Conservation (phyloP, 2,888 invertebrate species). For the Epistrophe grossulariae region DNA sequence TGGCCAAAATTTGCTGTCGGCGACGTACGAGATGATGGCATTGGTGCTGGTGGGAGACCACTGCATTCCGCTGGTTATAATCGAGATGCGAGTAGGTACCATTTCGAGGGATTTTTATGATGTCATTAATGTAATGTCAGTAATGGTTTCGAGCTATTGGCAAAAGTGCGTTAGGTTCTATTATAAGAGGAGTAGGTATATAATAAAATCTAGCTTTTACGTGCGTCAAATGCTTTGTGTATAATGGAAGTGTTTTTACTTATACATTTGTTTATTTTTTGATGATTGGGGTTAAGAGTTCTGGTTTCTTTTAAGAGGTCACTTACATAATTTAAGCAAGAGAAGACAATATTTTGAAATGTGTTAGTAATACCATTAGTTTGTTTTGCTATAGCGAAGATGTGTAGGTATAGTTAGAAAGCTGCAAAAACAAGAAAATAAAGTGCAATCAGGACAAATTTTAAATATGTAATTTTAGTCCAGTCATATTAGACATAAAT, state of each 20-base stretch:
- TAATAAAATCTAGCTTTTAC: constrained; percentile 52
- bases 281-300: constrained; percentile 2
- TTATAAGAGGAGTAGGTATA: constrained; percentile 19
- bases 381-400: background rate
- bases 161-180: constrained; percentile 37
- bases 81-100: constrained; percentile 66
- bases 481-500: no score
- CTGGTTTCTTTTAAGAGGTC: background rate
- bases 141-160: constrained; percentile 55
- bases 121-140: constrained; percentile 57
- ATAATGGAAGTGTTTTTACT: background rate
- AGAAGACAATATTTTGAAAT: background rate
- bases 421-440: no score
- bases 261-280: background rate
- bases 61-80: constrained; percentile 70
- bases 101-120: constrained; percentile 70
- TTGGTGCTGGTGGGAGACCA: constrained; percentile 47
- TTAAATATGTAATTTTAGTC: no score
- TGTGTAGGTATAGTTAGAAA: no score
- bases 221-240: constrained; percentile 19
- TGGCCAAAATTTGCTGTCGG: constrained; percentile 50
- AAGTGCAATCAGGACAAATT: no score
- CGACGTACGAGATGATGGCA: background rate
- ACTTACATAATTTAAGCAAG: background rate
- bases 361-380: background rate